phyloP scores from a whole-genome alignment of 2,113 vertebrate genomes.

The Hippoglossus stenolepis region DNA sequence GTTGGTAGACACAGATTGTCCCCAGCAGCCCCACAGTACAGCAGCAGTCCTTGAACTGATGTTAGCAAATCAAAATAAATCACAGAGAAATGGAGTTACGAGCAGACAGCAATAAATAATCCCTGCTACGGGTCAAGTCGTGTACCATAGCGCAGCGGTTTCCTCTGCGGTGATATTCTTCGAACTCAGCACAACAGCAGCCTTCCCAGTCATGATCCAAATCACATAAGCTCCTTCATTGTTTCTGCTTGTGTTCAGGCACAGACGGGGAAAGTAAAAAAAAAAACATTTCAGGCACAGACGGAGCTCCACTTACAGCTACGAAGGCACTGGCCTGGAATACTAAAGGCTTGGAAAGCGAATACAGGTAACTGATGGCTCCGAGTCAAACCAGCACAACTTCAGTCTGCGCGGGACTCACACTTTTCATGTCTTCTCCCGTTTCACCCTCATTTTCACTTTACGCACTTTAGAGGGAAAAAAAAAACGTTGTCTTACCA shows the following conservation, averaged over 20 bases:
- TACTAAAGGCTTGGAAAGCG: slow-evolving; percentile 22
- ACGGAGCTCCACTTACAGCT: slow-evolving; percentile 21
- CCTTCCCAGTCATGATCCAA: slow-evolving; percentile 50
- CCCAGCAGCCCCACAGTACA: background rate
- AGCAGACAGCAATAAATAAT: slow-evolving; percentile 70
- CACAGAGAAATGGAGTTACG: slow-evolving; percentile 43
- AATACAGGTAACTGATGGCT: slow-evolving; percentile 26
- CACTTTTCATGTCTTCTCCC: slow-evolving; percentile 17
- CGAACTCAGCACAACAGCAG: slow-evolving; percentile 62
- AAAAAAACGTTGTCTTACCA: slow-evolving; percentile 16
- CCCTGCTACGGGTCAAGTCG: slow-evolving; percentile 51
- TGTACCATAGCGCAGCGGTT: slow-evolving; percentile 55
- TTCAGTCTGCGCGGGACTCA: slow-evolving; percentile 6
- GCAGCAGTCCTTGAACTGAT: slow-evolving; percentile 49
- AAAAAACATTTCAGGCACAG: slow-evolving; percentile 40
- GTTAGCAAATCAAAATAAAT: slow-evolving; percentile 61
- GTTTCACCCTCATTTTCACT: slow-evolving; percentile 18
- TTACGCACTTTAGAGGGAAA: slow-evolving; percentile 12
- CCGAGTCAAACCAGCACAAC: slow-evolving; percentile 10
- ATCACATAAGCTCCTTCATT: slow-evolving; percentile 61
- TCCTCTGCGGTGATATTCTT: slow-evolving; percentile 60
- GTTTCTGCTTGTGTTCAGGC: slow-evolving; percentile 36
- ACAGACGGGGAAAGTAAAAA: background rate
- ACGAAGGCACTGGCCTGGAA: slow-evolving; percentile 11
- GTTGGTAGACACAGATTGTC: slow-evolving; percentile 1